Evolutionary conservation across 2,113 vertebrate genomes (phyloP), one percentile per base, ranked within the genome.

Genomic region (Castor canadensis): DNA sequence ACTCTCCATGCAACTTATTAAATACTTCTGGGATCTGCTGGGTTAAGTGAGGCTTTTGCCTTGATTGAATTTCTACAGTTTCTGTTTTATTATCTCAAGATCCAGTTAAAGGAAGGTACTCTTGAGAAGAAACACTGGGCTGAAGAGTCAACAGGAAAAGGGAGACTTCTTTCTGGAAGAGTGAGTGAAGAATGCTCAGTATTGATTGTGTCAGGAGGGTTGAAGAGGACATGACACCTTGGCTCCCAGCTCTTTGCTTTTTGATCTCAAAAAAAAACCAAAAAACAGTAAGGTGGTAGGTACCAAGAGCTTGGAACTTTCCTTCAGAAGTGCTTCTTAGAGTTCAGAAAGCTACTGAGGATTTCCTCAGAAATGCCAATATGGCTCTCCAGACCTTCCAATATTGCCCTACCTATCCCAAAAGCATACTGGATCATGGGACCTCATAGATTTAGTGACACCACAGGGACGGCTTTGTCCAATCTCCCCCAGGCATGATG

Each of bases 21-120:
- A 92, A 94, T 40, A 87, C 0, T 35, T 73, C n/a, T 26, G 58
- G 86, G 56, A 73, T n/a, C 64, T 58, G 32, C 83, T 73, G 16
- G 12, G 85, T 77, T 92, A n/a, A 43, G 35, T 47, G 72, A 30
- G 45, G 16, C 3, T 47, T 93, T 72, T 32, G 1, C 67, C 84
- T 75, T 91, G 40, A 92, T 54, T 85, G 52, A 69, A 49, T 92
- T 82, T 85, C 32, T 87, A 10, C 92, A 79, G 3, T 96, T 97
- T 93, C 66, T 20, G 67, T 81, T 54, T 96, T 93, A 81, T 73
- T 60, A 87, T 71, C 26, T 94, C 66, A 24, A 49, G 32, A 26
- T 52, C 13, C 19, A 83, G 49, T 86, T 67, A 24, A 84, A 47
- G 49, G 9, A 15, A n/a, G 73, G 80, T n/a, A 64, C 16, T 92